Base-by-base conservation (phyloP, 2,113 vertebrate species). In the Gobius niger region DNA sequence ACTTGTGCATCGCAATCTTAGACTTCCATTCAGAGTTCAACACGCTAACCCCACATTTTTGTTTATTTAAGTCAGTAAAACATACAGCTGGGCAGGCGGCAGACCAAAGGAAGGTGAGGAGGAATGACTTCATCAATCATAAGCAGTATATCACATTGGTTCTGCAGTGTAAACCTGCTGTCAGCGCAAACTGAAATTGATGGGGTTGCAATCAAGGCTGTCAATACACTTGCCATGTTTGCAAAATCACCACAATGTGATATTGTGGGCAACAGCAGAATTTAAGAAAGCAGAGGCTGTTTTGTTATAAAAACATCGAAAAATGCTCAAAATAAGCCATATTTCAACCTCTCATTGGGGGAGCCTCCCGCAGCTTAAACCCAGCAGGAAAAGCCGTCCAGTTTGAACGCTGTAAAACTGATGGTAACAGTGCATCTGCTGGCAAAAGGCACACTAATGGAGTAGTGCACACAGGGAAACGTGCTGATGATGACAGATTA, bases 321-420 rank as follows among this genome's bases (percentile, higher is more conserved):
- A 49, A 49, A 49, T 73, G 54, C 64, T 65, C 54, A 40, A 57
- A 57, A 40, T 24, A 57, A 40, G 12, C 6, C 6, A 40, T 50
- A 73, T 78, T 76, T 82, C 16, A 44, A 73, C 69, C 75, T 73
- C 75, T 75, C 61, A 68, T 72, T 75, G 53, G 75, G 72, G 70
- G 73, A 63, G 63, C 67, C 75, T 72, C 76, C 75, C 77, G 77
- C 85, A 77, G 82, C 74, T 84, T 63, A 61, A 12, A 78, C 73
- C 71, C 85, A 82, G 82, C 82, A 65, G 73, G 78, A 71, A 65
- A 34, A 63, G 34, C 78, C 68, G 54, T 24, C 51, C 67, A 73
- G 73, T 83, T 76, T 70, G 80, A 67, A 70, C 66, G 76, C 50
- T 76, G 51, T 68, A 68, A 82, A 80, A 80, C 54, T 72, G 74